phyloP scores from a whole-genome alignment of 2,797 vertebrate genomes.

The Atherinosoma microstoma region DNA sequence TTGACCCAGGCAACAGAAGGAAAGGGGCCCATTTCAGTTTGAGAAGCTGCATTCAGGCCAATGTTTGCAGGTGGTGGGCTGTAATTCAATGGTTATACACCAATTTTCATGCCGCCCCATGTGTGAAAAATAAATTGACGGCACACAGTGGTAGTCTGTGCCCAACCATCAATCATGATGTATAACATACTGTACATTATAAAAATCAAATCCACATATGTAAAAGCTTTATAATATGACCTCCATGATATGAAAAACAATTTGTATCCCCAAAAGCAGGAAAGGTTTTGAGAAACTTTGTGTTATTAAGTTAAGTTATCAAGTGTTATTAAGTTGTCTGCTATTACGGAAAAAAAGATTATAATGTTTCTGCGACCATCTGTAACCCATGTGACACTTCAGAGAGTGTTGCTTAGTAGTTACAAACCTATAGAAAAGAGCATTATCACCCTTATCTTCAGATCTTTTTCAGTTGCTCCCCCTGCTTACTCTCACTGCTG shows the following conservation, averaged over 20 bases:
- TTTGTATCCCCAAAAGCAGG: slow-evolving; percentile 3
- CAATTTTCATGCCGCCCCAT: slow-evolving; percentile 40
- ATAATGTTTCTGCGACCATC: neutral
- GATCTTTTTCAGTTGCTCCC: neutral
- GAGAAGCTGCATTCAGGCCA: slow-evolving; percentile 58
- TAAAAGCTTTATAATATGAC: slow-evolving; percentile 9
- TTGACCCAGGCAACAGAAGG: slow-evolving; percentile 79
- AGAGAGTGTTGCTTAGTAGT: neutral
- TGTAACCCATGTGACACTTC: neutral
- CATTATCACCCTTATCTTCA: neutral
- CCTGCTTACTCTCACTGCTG: neutral
- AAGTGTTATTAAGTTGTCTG: neutral
- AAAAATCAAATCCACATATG: slow-evolving; percentile 22
- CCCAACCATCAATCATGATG: slow-evolving; percentile 9
- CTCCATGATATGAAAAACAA: neutral
- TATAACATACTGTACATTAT: slow-evolving; percentile 7
- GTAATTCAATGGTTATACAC: slow-evolving; percentile 51
- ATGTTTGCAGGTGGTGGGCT: slow-evolving; percentile 57
- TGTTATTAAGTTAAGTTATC: neutral
- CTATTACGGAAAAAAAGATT: slow-evolving; percentile 4
- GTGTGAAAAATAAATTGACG: slow-evolving; percentile 49
- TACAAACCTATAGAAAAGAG: neutral
- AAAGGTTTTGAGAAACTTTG: slow-evolving; percentile 14
- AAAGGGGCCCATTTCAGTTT: slow-evolving; percentile 67
- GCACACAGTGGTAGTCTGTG: slow-evolving; percentile 4